Evolutionary conservation across 2,113 vertebrate genomes (phyloP), one percentile per base, ranked within the genome.

Genomic region (Notiomystis cincta): DNA sequence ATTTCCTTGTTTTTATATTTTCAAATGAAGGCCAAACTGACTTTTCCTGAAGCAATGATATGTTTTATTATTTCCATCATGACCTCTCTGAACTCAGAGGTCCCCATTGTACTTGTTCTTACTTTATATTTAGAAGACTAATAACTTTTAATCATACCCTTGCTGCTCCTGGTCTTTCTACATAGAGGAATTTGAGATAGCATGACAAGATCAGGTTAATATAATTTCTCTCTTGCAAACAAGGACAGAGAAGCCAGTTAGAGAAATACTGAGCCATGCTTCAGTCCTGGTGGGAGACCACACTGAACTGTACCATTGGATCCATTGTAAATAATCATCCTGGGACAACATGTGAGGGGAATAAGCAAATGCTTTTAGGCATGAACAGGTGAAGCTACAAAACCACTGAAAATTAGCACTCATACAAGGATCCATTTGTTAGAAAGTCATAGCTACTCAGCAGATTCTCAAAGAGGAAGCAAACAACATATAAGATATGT

Each of bases 261-360:
- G 17, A 78, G 44, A 75, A 81, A 67, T 0, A 47, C 24, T 22
- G 81, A 93, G 31, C 40, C 11, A 5, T 50, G 30, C 57, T 79
- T 71, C 69, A 64, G 7, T 31, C 69, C 48, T 69, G 0, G 1
- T 16, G 28, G 45, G 50, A 82, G 14, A 67, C 17, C 51, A 51
- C 11, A 10, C 33, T 11, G 24, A 82, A 88, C 0, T 70, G 54
- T 30, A 20, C 30, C 54, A 35, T 18, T 25, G 23, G 77, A 87
- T 78, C 45, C 56, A 42, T 0, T 23, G 18, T 24, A 60, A 90
- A 72, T 50, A 90, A 65, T 35, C 14, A n/a, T 16, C 23, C 20
- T 25, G 56, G 18, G 51, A 47, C 13, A 82, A 48, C 3, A 2
- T 1, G 1, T 1, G 0, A 31, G 9, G 5, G 7, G 6, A 15